Percentiles rank a stretch among this genome's conserved stretches.
Evolutionary conservation across 2,797 vertebrate genomes (phyloP).

Genomic region (Myiotriccus ornatus): DNA sequence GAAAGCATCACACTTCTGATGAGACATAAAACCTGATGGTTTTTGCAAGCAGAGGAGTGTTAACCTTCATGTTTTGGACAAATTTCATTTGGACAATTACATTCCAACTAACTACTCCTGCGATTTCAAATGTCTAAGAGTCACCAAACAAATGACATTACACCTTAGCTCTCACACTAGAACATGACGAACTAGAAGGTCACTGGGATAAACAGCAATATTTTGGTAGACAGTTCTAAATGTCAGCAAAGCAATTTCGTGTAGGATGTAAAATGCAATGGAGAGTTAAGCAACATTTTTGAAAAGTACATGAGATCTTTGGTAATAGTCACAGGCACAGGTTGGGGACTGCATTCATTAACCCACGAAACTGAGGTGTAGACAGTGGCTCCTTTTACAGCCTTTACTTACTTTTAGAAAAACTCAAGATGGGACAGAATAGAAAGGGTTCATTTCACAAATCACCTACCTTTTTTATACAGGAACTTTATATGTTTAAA

Average conservation of each 20-base stretch:
- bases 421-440: not conserved
- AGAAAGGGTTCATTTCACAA: rapidly evolving
- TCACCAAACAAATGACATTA: not conserved
- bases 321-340: not conserved
- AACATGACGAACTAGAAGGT: conserved; percentile 22
- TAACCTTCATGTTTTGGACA: not conserved
- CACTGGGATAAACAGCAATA: conserved; percentile 1
- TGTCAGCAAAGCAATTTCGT: conserved; percentile 6
- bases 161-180: not conserved
- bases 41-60: not conserved
- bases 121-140: conserved; percentile 11
- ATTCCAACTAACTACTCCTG: not conserved
- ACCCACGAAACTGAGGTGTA: not conserved
- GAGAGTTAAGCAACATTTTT: not conserved
- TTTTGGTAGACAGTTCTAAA: not conserved
- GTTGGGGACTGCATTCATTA: not conserved
- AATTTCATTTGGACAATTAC: conserved; percentile 18
- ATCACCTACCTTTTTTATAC: not conserved
- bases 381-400: not conserved
- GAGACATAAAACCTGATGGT: not conserved
- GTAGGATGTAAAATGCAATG: not conserved
- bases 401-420: not conserved
- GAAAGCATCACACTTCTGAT: not conserved
- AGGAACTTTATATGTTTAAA: not conserved
- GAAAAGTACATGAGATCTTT: not conserved